Evolutionary conservation across 1,140 invertebrate genomes (phyloP), one percentile per base, ranked within the genome.

Genomic region (Drosophila simulans): DNA sequence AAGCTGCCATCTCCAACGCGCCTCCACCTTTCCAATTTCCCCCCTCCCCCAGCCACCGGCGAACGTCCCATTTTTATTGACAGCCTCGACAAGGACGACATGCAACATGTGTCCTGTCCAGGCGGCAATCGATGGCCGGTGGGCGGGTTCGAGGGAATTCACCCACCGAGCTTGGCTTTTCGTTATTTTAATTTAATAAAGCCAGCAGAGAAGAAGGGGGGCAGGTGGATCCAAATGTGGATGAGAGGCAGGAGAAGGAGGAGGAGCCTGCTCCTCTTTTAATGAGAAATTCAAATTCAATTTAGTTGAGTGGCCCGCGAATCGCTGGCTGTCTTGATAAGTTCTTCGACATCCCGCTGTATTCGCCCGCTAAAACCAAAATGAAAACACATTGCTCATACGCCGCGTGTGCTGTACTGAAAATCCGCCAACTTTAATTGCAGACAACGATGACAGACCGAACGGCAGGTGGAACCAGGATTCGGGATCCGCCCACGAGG

Each of bases 201-300:
- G 69, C 5, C 42, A 39, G 5, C 51, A 8, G 31, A 3, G 31
- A 8, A 31, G 22, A 35, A n/a, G 5, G 3, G 35, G 11, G 3
- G 35, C 35, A 4, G 35, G 12, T 10, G 13, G 37, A 39, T 31
- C 31, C 31, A 1, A 39, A 13, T 13, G 12, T 13, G 12, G 11
- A 39, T 39, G 37, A 39, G 37, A 10, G 3, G 3, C 11, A 13
- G 35, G 35, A 4, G 3, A 0, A 37, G 13, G 12, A 37, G 35
- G 11, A 31, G 35, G 11, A 37, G 35, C 22, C 42, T 56, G 60
- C 57, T 39, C 37, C 43, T 34, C 22, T 65, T 74, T 65, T 64
- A 78, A 86, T 86, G 51, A 65, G 76, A 83, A 79, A 79, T 88
- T 71, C 46, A 72, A 86, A 88, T 88, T 88, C 66, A 86, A 86